These are phyloP conservation scores for Euschistus heros DNA, from an alignment of 1,140 invertebrate genomes.

Conservation along the genomic window DNA sequence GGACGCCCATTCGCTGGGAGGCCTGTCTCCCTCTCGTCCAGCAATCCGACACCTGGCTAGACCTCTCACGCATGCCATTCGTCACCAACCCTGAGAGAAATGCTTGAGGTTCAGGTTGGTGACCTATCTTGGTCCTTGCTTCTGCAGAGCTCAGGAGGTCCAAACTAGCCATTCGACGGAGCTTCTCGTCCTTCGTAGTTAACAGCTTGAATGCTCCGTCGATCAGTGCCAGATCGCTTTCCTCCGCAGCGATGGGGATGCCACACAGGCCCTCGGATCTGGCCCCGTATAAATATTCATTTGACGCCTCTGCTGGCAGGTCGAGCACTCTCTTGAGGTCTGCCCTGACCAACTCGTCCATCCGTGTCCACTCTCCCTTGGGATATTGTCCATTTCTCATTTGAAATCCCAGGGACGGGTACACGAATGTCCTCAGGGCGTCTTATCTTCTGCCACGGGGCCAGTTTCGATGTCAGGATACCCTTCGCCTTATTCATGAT, in stretches of 20 bases:
- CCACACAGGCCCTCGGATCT: not conserved
- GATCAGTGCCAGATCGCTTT: not conserved
- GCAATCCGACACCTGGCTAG: too few species aligned
- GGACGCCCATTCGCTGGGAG: not conserved
- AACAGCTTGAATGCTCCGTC: slow-evolving; percentile 2
- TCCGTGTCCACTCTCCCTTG: not conserved
- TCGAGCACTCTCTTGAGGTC: not conserved
- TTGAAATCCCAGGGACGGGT: too few species aligned
- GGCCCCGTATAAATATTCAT: slow-evolving; percentile 8
- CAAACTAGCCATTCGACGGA: not conserved
- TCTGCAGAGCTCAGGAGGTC: too few species aligned
- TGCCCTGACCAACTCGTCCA: not conserved
- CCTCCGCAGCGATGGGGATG: not conserved
- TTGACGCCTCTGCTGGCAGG: not conserved
- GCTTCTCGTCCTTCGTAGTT: not conserved
- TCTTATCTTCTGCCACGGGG: slow-evolving; percentile 20
- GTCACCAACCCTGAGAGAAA: too few species aligned
- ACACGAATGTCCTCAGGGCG: too few species aligned
- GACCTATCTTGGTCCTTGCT: too few species aligned
- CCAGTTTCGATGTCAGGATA: not conserved
- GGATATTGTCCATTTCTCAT: too few species aligned
- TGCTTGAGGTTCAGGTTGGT: too few species aligned
- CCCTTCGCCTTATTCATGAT: not conserved
- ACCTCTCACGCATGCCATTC: too few species aligned
- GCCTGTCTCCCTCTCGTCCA: not conserved